phyloP scores from a whole-genome alignment of 2,113 vertebrate genomes.

The Peromyscus maniculatus region DNA sequence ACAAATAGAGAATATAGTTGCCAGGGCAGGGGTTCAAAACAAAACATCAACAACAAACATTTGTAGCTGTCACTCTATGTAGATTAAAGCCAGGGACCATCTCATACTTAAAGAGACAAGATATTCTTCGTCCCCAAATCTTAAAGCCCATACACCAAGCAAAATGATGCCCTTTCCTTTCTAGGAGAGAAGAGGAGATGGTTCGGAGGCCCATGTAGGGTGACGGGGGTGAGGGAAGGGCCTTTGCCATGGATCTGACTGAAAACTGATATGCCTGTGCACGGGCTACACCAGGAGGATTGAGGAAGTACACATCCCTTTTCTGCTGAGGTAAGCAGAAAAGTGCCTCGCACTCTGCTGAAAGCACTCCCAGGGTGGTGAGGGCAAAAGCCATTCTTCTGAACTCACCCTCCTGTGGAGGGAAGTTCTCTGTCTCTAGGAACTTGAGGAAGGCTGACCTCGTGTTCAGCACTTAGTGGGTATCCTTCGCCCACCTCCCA shows the following conservation, averaged over 20 bases:
- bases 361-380: fast-evolving
- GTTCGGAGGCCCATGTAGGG: fast-evolving
- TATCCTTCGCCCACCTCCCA: fast-evolving
- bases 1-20: not conserved
- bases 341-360: not conserved
- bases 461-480: not conserved
- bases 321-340: not conserved
- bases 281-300: not conserved
- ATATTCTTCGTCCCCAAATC: not conserved
- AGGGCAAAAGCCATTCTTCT: not conserved
- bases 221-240: not conserved
- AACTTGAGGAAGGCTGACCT: not conserved
- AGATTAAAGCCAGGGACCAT: not conserved
- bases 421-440: not conserved
- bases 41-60: not conserved
- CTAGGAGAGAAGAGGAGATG: not conserved
- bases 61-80: not conserved
- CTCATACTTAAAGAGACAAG: not conserved
- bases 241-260: not conserved
- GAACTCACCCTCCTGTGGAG: not conserved
- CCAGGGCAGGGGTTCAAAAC: not conserved
- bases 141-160: not conserved
- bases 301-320: not conserved
- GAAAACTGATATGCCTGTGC: not conserved
- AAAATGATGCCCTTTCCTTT: not conserved